A percentile compares a stretch with the other conserved stretches of the same genome.
phyloP scores from a whole-genome alignment of 2,113 vertebrate species.

The Xerus inauris region DNA sequence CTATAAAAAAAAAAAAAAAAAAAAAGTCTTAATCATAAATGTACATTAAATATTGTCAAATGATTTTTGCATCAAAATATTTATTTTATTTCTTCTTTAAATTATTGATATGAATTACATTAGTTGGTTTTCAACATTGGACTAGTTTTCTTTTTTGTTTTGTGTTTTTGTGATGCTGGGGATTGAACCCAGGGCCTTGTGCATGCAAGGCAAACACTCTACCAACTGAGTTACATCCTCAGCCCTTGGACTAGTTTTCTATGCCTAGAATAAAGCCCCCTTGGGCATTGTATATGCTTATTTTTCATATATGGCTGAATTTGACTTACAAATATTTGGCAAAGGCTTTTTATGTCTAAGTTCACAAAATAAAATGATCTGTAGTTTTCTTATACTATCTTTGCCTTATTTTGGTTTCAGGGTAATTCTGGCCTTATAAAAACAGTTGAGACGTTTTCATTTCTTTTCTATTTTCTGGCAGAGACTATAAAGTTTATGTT shows the following conservation, averaged over 20 bases:
- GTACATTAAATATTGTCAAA: not conserved
- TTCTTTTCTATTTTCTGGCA: not conserved
- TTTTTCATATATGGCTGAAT: too few species aligned
- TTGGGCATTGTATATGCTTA: too few species aligned
- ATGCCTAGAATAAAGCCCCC: too few species aligned
- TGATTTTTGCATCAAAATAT: not conserved
- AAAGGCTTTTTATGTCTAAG: not conserved
- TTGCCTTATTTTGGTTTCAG: not conserved
- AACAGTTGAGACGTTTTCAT: not conserved
- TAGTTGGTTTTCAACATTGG: too few species aligned
- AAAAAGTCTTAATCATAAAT: not conserved
- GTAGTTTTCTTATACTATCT: not conserved
- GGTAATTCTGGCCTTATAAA: not conserved
- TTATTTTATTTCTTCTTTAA: not conserved
- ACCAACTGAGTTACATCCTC: too few species aligned
- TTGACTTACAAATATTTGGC: too few species aligned
- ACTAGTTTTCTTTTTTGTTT: too few species aligned
- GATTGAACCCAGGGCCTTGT: too few species aligned
- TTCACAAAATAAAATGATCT: not conserved
- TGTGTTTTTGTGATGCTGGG: too few species aligned
- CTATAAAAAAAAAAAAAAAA: too few species aligned
- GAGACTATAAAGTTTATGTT: not conserved
- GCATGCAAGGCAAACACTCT: too few species aligned
- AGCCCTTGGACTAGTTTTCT: too few species aligned
- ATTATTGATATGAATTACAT: not conserved